These are phyloP conservation scores for Rhea americana DNA, from an alignment of 2,113 vertebrate genomes.

Conservation along the genomic window DNA sequence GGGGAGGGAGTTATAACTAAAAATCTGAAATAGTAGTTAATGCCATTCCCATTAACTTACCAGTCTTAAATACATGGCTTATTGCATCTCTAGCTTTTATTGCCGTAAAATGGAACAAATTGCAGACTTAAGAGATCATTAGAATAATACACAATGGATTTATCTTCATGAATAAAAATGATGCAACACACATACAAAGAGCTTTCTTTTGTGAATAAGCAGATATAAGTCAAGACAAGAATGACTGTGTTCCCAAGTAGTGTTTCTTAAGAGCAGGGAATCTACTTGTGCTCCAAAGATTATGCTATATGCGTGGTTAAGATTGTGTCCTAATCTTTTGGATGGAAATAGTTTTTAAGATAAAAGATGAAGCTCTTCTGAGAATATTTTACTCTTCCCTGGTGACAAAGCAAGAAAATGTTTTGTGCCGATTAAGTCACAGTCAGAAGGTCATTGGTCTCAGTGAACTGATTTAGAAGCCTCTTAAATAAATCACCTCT, in stretches of 20 bases:
- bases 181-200: background rate
- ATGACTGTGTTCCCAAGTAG: background rate
- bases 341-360: constrained; percentile 42
- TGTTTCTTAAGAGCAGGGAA: background rate
- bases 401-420: constrained; percentile 53
- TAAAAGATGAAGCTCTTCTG: constrained; percentile 49
- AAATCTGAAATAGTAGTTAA: constrained; percentile 43
- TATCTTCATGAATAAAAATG: constrained; percentile 55
- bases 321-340: constrained; percentile 25
- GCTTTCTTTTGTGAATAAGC: constrained; percentile 12
- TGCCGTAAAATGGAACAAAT: constrained; percentile 36
- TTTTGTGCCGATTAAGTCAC: constrained; percentile 57
- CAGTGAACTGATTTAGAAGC: background rate
- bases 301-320: background rate
- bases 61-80: constrained; percentile 56
- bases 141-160: constrained; percentile 57
- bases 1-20: constrained; percentile 29
- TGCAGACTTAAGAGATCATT: constrained; percentile 59
- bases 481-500: constrained; percentile 36
- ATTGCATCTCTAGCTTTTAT: constrained; percentile 57
- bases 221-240: constrained; percentile 16
- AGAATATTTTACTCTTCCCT: constrained; percentile 14
- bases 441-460: constrained; percentile 43
- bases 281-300: background rate
- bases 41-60: constrained; percentile 45